A percentile compares a stretch with the other conserved stretches of the same genome.
These are phyloP conservation scores for Tetanocera ferruginea DNA, from an alignment of 2,888 invertebrate genomes.

Conservation along the genomic window DNA sequence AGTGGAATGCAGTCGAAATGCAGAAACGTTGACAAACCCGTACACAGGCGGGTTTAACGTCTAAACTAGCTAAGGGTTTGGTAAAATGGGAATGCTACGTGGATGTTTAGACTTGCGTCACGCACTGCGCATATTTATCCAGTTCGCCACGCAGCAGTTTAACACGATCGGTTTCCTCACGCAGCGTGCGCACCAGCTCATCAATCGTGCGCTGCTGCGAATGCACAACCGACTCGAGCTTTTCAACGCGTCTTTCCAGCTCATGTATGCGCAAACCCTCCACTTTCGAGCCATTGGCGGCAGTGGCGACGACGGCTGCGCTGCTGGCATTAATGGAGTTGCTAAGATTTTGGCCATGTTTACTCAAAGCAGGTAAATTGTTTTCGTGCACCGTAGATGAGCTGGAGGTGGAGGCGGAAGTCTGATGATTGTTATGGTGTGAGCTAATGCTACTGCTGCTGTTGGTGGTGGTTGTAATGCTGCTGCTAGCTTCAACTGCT, in stretches of 20 bases:
- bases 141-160: slow-evolving; percentile 76
- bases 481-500: slow-evolving; percentile 48
- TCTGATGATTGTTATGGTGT: slow-evolving; percentile 34
- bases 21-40: background rate
- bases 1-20: slow-evolving; percentile 16
- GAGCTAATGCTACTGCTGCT: slow-evolving; percentile 40
- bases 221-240: slow-evolving; percentile 64
- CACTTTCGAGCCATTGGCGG: slow-evolving; percentile 32
- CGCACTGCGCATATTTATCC: slow-evolving; percentile 79
- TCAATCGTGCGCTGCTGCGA: slow-evolving; percentile 74
- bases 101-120: slow-evolving; percentile 77
- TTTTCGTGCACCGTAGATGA: slow-evolving; percentile 37
- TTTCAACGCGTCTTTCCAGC: slow-evolving; percentile 65
- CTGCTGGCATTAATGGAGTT: slow-evolving; percentile 25
- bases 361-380: slow-evolving; percentile 31
- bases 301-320: background rate
- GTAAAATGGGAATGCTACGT: slow-evolving; percentile 9
- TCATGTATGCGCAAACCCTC: slow-evolving; percentile 58
- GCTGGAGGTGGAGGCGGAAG: slow-evolving; percentile 32
- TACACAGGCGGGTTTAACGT: background rate
- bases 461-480: slow-evolving; percentile 5
- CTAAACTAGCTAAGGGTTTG: slow-evolving; percentile 15
- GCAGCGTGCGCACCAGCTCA: slow-evolving; percentile 75
- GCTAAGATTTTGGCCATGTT: slow-evolving; percentile 22
- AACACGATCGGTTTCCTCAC: slow-evolving; percentile 76